Base-by-base conservation (phyloP, 2,113 vertebrate genomes). In the Ciconia boyciana region DNA sequence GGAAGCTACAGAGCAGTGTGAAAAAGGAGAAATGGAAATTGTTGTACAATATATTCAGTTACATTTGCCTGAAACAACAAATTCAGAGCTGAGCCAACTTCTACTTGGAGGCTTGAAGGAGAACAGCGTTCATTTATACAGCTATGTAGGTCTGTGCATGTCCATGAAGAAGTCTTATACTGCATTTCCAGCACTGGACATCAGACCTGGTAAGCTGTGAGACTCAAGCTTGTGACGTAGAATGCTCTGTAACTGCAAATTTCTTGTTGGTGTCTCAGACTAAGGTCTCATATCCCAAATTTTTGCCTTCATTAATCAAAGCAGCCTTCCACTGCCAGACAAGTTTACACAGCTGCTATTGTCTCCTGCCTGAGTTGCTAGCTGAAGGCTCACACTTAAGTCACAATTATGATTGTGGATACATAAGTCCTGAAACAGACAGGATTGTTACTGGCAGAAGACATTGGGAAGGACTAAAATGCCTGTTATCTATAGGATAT, bases 341-440 rank as follows among this genome's bases (percentile, higher is more conserved):
- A 66, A 49, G 18, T 58, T 75, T 46, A 74, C 3, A 2, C 22
- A 70, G 16, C 11, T 49, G 31, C 57, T 52, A 1, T 34, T 41
- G 19, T 51, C 12, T 90, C 28, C 52, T 57, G 34, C 34, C 5
- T 2, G 10, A 66, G 43, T 13, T 79, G 16, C 34, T 29, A 51
- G 24, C 36, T 83, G 34, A 57, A 79, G 31, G 25, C 20, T 83
- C 54, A 77, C 21, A 2, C 26, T 46, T 46, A 11, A 55, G n/a
- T 81, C 39, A 46, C 20, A 70, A 9, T 39, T 69, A 58, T 1
- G 13, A 54, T 0, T 58, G 43, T 6, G 18, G 48, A 65, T 60
- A 48, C 2, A 0, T 3, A 81, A 44, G 6, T 61, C 43, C 28
- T 41, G 39, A 94, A 54, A 75, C 0, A 4, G 18, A 34, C 8